These are phyloP conservation scores for Grantiella picta DNA, from an alignment of 2,113 vertebrate genomes.

Conservation along the genomic window DNA sequence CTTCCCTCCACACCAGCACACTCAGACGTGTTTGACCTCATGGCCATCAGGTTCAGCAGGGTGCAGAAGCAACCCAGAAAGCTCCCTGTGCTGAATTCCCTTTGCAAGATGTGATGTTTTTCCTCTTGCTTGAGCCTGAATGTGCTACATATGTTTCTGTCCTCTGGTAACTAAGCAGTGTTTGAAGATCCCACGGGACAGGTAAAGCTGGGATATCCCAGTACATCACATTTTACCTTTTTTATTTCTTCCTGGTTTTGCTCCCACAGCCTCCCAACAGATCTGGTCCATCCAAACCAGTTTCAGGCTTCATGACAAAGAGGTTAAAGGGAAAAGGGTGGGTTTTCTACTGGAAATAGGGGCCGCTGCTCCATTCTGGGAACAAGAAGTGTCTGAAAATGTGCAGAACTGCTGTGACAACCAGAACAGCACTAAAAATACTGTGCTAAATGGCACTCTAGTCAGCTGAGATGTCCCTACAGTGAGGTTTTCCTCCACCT, in stretches of 20 bases:
- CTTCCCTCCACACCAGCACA: not conserved
- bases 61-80: not conserved
- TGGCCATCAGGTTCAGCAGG: not conserved
- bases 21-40: rapidly evolving
- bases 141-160: rapidly evolving
- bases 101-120: not conserved
- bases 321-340: not conserved
- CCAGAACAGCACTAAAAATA: not conserved
- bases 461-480: not conserved
- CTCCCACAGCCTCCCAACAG: not conserved
- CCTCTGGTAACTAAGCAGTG: not conserved
- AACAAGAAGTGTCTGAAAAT: not conserved
- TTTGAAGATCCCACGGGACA: not conserved
- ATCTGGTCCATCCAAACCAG: not conserved
- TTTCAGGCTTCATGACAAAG: not conserved
- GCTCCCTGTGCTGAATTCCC: not conserved
- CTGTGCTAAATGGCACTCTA: not conserved
- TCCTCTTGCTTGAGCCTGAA: not conserved
- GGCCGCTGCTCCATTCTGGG: not conserved
- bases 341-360: not conserved
- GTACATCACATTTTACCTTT: not conserved
- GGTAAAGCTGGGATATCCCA: not conserved
- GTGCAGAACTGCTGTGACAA: not conserved
- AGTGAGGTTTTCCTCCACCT: not conserved
- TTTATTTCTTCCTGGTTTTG: not conserved